Base-by-base conservation (phyloP, 2,113 vertebrate genomes). In the Syngnathus floridae region DNA sequence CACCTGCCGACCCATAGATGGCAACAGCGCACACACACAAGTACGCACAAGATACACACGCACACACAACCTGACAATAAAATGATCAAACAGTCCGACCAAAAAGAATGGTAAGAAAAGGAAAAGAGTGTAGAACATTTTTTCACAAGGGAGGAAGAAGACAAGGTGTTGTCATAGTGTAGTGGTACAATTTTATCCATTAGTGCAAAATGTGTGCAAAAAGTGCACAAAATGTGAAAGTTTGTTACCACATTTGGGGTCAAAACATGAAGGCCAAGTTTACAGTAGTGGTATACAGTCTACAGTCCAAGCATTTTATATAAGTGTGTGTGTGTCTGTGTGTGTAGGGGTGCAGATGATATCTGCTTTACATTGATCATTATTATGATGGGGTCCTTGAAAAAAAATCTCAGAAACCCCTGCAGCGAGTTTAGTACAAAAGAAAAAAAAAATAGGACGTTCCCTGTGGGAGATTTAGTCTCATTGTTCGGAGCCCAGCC, bases 221-320 rank as follows among this genome's bases (percentile, higher is more conserved):
- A 67, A 64, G 45, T 22, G 43, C 67, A 54, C 4, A 61, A 35
- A 55, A 9, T 70, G 61, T 68, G 68, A 26, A 35, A 1, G 41
- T 67, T 71, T 12, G 1, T 16, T 12, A 21, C 62, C 46, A 37
- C 46, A 51, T 4, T 61, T 8, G 48, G 9, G 59, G 40, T 62
- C 10, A 46, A 60, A 60, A 60, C 59, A 43, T 16, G 55, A 75
- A 78, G 67, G 74, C 77, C 74, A 69, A 57, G 82, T 74, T 84
- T 70, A 61, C 78, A 84, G 86, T 80, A 80, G 66, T 69, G 83
- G 83, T 87, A 80, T 82, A 84, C 82, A 83, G 82, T 26, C 37
- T 36, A 21, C 66, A 67, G 26, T 26, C 26, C 26, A 31, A 31
- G 26, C 26, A 31, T 31, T 31, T 31, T 31, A 31, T 31, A 31